Evolutionary conservation across 2,888 invertebrate genomes (phyloP).

Genomic region (Monoplex corrugatus): DNA sequence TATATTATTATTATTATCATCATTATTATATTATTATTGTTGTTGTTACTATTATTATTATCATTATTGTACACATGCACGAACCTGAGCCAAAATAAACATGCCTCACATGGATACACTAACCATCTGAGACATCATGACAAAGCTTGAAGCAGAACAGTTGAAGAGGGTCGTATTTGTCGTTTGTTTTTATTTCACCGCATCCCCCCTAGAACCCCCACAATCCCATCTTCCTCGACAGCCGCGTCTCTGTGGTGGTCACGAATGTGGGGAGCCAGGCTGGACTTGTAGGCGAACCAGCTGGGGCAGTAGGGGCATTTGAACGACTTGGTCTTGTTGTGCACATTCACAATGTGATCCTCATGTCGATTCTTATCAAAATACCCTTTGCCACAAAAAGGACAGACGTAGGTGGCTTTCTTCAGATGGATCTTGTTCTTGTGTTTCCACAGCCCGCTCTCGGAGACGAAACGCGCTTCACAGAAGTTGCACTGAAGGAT

Average conservation of each 20-base stretch:
- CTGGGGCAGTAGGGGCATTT: slow-evolving; percentile 50
- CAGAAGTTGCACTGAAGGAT: slow-evolving; percentile 4
- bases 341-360: slow-evolving; percentile 51
- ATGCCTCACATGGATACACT: too few relatives aligned
- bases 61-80: too few relatives aligned
- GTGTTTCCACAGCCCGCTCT: slow-evolving; percentile 40
- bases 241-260: slow-evolving; percentile 1
- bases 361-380: slow-evolving; percentile 47
- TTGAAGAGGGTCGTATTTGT: too few relatives aligned
- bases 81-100: too few relatives aligned
- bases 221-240: background rate
- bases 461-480: slow-evolving; percentile 18
- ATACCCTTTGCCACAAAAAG: slow-evolving; percentile 52
- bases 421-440: slow-evolving; percentile 29
- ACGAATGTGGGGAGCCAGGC: slow-evolving; percentile 47
- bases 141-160: too few relatives aligned
- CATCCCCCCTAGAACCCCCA: too few relatives aligned
- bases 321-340: slow-evolving; percentile 49
- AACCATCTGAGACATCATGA: too few relatives aligned
- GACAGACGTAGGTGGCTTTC: slow-evolving; percentile 36
- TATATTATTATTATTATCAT: too few relatives aligned
- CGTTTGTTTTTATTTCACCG: too few relatives aligned
- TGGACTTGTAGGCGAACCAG: slow-evolving; percentile 51
- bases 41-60: too few relatives aligned
- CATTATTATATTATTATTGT: too few relatives aligned